Evolutionary conservation across 2,888 invertebrate genomes (phyloP).

Genomic region (Campoplex capitator): DNA sequence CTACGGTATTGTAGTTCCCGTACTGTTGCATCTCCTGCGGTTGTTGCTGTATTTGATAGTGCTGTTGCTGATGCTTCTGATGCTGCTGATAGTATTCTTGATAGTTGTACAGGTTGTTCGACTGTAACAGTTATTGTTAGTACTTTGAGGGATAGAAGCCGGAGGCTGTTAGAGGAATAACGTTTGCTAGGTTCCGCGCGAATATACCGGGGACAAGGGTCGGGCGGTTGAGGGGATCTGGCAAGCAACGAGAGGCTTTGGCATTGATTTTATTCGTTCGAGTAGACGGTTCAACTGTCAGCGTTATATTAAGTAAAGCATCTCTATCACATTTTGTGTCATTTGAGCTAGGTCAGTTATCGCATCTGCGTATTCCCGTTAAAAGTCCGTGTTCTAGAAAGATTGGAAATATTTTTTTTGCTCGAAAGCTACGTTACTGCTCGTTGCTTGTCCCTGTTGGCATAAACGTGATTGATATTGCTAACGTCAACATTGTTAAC

Average conservation of each 20-base stretch:
- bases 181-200: constrained; percentile 1
- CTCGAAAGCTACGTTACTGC: neutral
- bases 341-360: neutral
- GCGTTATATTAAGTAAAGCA: neutral
- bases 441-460: constrained; percentile 3
- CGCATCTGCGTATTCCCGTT: neutral
- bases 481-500: neutral
- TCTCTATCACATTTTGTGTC: neutral
- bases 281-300: neutral
- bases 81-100: constrained; percentile 82
- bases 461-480: neutral
- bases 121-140: constrained; percentile 83
- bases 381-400: neutral
- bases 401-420: neutral
- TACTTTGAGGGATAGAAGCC: constrained; percentile 68
- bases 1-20: constrained; percentile 79
- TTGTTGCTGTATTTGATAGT: constrained; percentile 77
- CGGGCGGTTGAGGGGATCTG: neutral
- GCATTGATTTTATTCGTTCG: neutral
- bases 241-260: constrained; percentile 8
- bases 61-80: constrained; percentile 69
- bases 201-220: constrained; percentile 1
- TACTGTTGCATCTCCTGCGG: constrained; percentile 84
- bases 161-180: constrained; percentile 37
- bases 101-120: constrained; percentile 84